These are phyloP conservation scores for Caenorhabditis brenneri DNA, from an alignment of 1,140 invertebrate genomes.

Conservation along the genomic window DNA sequence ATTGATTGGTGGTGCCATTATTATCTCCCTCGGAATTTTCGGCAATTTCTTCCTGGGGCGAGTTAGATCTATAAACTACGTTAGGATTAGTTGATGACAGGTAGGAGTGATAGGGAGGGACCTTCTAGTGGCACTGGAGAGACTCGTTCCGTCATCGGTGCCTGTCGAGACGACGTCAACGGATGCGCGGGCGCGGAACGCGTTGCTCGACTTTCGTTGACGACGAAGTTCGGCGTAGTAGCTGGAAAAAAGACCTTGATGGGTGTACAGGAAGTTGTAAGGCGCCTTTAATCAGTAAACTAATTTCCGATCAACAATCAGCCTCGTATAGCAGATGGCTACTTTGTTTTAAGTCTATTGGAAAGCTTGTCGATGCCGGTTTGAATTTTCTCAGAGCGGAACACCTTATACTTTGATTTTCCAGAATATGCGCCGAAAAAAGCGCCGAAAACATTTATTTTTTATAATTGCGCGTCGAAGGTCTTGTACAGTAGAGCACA, in stretches of 20 bases:
- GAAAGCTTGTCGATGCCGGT: too few relatives aligned
- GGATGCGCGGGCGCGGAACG: constrained; percentile 42
- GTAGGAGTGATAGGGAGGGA: background rate
- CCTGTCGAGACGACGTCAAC: constrained; percentile 42
- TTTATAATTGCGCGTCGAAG: too few relatives aligned
- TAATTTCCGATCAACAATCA: too few relatives aligned
- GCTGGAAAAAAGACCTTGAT: background rate
- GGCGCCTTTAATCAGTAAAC: too few relatives aligned
- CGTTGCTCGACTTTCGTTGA: constrained; percentile 44
- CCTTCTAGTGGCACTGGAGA: constrained; percentile 27
- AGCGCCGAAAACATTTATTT: too few relatives aligned
- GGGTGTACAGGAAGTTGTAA: too few relatives aligned
- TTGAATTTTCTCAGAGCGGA: too few relatives aligned
- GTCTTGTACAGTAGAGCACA: too few relatives aligned
- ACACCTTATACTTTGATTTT: too few relatives aligned
- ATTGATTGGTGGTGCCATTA: background rate
- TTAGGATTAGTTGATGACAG: background rate
- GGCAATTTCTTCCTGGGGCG: background rate
- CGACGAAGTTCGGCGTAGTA: constrained; percentile 48
- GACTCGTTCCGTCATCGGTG: constrained; percentile 25
- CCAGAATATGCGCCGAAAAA: too few relatives aligned
- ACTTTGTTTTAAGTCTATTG: too few relatives aligned
- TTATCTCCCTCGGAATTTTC: background rate
- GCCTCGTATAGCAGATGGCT: too few relatives aligned
- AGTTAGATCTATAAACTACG: constrained; percentile 17